Percentiles rank a stretch among this genome's conserved stretches.
These are phyloP conservation scores for Sarcophaga bullata DNA, from an alignment of 1,140 invertebrate species.

Conservation along the genomic window DNA sequence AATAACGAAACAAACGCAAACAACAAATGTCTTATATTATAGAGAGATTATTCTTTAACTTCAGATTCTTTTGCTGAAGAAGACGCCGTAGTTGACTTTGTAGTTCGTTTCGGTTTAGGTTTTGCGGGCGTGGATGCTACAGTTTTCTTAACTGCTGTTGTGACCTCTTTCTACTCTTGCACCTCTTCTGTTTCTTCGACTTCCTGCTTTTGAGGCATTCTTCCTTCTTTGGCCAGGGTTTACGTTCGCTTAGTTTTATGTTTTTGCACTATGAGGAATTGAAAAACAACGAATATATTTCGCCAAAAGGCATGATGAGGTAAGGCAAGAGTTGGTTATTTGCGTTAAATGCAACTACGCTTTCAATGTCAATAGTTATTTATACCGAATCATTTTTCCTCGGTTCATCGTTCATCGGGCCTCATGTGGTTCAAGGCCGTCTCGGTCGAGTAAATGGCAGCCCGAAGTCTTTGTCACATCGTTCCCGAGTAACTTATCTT, in stretches of 20 bases:
- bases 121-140: neutral
- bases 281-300: neutral
- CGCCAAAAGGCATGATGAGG: too few species aligned
- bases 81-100: neutral
- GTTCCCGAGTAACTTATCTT: conserved; percentile 78
- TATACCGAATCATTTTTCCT: conserved; percentile 76
- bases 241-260: conserved; percentile 52
- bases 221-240: conserved; percentile 48
- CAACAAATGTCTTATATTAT: neutral
- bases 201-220: conserved; percentile 16
- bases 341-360: too few species aligned
- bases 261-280: conserved; percentile 55
- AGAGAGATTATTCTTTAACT: conserved; percentile 29
- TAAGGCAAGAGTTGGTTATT: too few species aligned
- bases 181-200: conserved; percentile 25
- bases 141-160: neutral
- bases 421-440: conserved; percentile 68
- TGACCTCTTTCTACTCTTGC: conserved; percentile 43
- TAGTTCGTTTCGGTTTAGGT: conserved; percentile 3
- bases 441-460: too few species aligned
- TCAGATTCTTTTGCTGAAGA: neutral
- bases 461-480: conserved; percentile 81
- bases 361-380: conserved; percentile 67
- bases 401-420: conserved; percentile 76
- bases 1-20: neutral